These are phyloP conservation scores for Sceloporus undulatus DNA, from an alignment of 2,113 vertebrate genomes.

Conservation along the genomic window DNA sequence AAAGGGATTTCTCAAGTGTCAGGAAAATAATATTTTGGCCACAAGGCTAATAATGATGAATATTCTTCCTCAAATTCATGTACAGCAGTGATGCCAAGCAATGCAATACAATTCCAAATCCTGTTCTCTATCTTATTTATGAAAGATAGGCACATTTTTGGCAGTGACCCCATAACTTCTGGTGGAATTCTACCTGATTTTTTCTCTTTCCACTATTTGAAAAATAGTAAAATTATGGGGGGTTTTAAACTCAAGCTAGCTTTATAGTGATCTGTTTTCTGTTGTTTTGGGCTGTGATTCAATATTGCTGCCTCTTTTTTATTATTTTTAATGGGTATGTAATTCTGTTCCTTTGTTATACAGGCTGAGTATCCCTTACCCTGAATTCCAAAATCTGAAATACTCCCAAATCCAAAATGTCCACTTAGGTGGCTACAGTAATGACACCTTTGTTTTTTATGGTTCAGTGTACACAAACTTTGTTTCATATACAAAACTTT, in stretches of 20 bases:
- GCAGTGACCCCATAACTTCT: not conserved
- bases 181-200: not conserved
- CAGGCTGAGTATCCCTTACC: too few relatives aligned
- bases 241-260: not conserved
- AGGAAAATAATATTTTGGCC: too few relatives aligned
- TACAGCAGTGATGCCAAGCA: not conserved
- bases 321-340: not conserved
- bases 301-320: not conserved
- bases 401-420: too few relatives aligned
- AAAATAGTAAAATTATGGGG: not conserved
- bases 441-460: too few relatives aligned
- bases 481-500: too few relatives aligned
- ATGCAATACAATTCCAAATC: not conserved
- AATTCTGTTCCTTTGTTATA: not conserved
- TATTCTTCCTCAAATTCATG: not conserved
- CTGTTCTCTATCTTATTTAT: not conserved
- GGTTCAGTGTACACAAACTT: too few relatives aligned
- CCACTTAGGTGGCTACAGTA: too few relatives aligned
- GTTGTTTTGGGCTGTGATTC: not conserved
- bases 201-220: not conserved
- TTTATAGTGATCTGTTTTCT: not conserved
- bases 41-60: too few relatives aligned
- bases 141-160: not conserved
- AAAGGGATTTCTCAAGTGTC: too few relatives aligned
- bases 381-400: too few relatives aligned